These are phyloP conservation scores for Platichthys flesus DNA, from an alignment of 2,113 vertebrate genomes.

Conservation along the genomic window DNA sequence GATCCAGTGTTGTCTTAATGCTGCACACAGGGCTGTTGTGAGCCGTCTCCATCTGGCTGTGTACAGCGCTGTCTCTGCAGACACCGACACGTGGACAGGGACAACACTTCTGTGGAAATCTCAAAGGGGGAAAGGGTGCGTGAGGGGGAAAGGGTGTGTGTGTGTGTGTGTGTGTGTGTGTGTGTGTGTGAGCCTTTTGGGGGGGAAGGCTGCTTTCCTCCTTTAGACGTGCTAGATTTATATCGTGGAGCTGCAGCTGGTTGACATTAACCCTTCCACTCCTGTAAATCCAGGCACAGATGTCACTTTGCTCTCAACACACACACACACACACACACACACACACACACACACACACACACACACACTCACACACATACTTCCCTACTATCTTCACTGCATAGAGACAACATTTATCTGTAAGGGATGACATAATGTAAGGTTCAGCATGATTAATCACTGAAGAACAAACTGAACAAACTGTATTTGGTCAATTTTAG, in stretches of 20 bases:
- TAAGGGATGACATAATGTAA: neutral
- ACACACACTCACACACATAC: neutral
- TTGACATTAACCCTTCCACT: slow-evolving; percentile 64
- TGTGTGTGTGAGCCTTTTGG: neutral
- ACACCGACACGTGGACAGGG: slow-evolving; percentile 62
- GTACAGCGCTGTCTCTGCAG: slow-evolving; percentile 49
- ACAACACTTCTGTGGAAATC: slow-evolving; percentile 52
- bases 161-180: neutral
- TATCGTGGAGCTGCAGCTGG: slow-evolving; percentile 61
- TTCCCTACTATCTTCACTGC: neutral
- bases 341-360: slow-evolving; percentile 6
- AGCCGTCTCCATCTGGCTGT: slow-evolving; percentile 32
- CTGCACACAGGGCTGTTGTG: slow-evolving; percentile 33
- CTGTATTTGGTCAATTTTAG: neutral
- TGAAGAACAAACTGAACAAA: neutral
- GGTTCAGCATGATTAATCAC: neutral
- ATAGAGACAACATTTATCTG: neutral
- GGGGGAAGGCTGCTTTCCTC: slow-evolving; percentile 4
- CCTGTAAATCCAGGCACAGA: slow-evolving; percentile 23
- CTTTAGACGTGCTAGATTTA: slow-evolving; percentile 63
- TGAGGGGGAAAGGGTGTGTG: neutral
- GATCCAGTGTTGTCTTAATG: slow-evolving; percentile 40
- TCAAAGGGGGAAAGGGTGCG: slow-evolving; percentile 29
- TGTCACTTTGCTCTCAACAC: slow-evolving; percentile 12
- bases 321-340: neutral